Base-by-base conservation (phyloP, 1,140 invertebrate species). In the Colletes gigas region DNA sequence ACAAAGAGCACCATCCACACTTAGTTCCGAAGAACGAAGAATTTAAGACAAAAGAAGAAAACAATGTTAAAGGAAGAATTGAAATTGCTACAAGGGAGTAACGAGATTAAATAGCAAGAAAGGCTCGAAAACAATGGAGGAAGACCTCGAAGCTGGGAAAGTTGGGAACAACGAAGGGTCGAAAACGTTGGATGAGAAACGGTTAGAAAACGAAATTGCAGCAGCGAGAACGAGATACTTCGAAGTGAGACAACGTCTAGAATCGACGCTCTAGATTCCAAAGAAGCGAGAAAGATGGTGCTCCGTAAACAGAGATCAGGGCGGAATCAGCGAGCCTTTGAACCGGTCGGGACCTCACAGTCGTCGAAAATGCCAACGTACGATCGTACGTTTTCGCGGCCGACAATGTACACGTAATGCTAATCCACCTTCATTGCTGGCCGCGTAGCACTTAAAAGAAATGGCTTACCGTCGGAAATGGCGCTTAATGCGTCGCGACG, bases 321-420 rank as follows among this genome's bases (percentile, higher is more conserved):
- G 57, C 60, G 62, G 82, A 85, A 89, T 89, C 86, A 88, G 76
- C 30, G 30, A 66, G 19, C 80, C 84, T 88, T 89, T 89, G 85
- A 87, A 62, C 21, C 66, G 71, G 70, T 17, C 73, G 62, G 39
- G 67, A 78, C 63, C 14, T 57, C 62, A 50, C 57, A 19, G 14
- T 47, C 75, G 71, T 86, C 68, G 77, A 78, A 83, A 86, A 87
- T 78, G 59, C 84, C 76, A 83, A 86, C 69, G 59, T 87, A 81
- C 69, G 85, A 57, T 80, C 75, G 72, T 62, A 55, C 74, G 68
- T 85, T 81, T 76, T 85, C 78, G 60, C 50, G 14, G 67, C 14
- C 62, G 69, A 90, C 89, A 90, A 90, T 90, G 73, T 78, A 21
- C 76, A 68, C 82, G 83, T 90, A 90, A 90, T 90, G 89, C 85